A percentile compares a stretch with the other conserved stretches of the same genome.
Conservation (phyloP, 2,797 vertebrate species). For the Caiman crocodilus region DNA sequence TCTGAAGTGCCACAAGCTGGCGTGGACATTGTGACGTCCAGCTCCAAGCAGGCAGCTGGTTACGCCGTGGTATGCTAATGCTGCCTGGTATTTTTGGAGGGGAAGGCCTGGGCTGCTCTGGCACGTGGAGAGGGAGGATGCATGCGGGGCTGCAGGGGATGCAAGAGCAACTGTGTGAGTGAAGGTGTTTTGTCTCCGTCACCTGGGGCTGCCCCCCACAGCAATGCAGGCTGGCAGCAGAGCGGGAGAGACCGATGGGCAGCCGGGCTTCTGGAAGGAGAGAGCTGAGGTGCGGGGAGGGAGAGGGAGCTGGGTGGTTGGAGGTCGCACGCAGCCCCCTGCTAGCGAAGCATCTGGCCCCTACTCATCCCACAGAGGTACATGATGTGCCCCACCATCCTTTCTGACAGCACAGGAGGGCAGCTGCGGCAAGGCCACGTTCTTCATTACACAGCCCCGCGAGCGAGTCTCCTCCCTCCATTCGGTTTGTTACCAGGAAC, state of each 20-base stretch:
- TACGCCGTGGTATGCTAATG: not conserved
- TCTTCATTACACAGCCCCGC: not conserved
- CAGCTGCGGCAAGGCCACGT: not conserved
- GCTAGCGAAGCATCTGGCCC: not conserved
- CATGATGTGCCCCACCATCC: not conserved
- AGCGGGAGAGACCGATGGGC: not conserved
- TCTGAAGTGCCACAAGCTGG: not conserved
- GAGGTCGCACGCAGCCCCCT: not conserved
- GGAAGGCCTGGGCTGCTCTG: constrained; percentile 3
- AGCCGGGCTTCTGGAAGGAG: not conserved
- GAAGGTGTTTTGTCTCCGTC: not conserved
- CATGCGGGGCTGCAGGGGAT: not conserved
- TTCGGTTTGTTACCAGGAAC: rapidly evolving
- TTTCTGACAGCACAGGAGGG: not conserved
- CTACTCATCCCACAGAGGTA: rapidly evolving
- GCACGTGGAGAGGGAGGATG: not conserved
- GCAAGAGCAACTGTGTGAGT: not conserved
- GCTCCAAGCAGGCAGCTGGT: constrained; percentile 11
- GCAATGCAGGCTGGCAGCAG: not conserved
- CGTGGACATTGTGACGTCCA: not conserved
- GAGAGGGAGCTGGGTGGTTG: not conserved
- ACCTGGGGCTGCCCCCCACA: not conserved
- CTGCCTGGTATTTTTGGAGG: not conserved
- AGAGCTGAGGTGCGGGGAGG: not conserved
- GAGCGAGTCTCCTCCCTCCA: not conserved